Percentiles rank a stretch among this genome's conserved stretches.
Conservation (phyloP, 37 sponge, comb jelly and placozoan genomes). For the Ianthella basta region DNA sequence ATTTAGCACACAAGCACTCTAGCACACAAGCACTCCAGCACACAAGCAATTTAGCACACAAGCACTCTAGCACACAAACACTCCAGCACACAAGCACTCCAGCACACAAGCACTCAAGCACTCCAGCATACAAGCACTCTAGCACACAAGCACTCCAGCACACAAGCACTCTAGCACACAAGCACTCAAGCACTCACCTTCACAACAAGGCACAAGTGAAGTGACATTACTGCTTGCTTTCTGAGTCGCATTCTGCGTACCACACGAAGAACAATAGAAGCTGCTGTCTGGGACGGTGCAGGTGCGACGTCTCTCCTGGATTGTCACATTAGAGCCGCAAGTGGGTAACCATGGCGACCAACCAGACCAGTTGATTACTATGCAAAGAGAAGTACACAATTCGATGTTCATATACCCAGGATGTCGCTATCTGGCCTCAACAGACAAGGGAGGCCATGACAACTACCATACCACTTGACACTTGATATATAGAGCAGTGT, state of each 20-base stretch:
- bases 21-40: too few species aligned
- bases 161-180: neutral
- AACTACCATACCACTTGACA: too few species aligned
- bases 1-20: too few species aligned
- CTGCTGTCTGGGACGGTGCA: neutral
- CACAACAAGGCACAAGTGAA: neutral
- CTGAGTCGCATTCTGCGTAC: neutral
- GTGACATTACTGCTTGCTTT: neutral
- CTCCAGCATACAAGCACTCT: too few species aligned
- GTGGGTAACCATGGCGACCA: slow-evolving; percentile 7
- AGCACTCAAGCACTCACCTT: neutral
- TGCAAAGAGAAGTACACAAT: too few species aligned
- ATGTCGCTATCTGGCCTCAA: neutral
- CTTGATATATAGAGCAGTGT: too few species aligned
- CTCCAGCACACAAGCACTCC: too few species aligned
- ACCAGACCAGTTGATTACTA: neutral
- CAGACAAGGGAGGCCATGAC: neutral
- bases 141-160: neutral
- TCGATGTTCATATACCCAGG: neutral
- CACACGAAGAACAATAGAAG: neutral
- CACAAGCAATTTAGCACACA: too few species aligned
- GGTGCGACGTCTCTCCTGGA: neutral
- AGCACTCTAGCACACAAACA: too few species aligned
- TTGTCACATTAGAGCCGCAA: neutral
- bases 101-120: too few species aligned